These are phyloP conservation scores for Drosophila buzzatii DNA, from an alignment of 2,888 invertebrate genomes.

Conservation along the genomic window DNA sequence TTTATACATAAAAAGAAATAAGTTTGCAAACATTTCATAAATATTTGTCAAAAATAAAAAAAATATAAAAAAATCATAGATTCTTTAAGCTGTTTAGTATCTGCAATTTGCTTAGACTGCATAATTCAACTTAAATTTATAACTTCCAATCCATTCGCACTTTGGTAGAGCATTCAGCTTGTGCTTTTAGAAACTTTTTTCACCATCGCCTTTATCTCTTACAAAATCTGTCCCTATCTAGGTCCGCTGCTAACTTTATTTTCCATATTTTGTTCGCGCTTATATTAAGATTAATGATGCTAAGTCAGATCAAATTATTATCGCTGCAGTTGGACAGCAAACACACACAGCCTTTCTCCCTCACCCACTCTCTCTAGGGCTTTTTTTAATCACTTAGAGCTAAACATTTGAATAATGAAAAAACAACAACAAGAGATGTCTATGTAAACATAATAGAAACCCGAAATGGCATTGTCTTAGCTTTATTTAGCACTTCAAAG, in stretches of 20 bases:
- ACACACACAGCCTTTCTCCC: background rate
- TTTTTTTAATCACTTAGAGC: slow-evolving; percentile 67
- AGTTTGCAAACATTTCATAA: no score
- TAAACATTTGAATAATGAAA: slow-evolving; percentile 72
- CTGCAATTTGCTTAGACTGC: background rate
- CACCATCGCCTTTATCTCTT: slow-evolving; percentile 14
- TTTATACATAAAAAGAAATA: no score
- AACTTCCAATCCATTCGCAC: background rate
- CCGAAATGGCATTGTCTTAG: slow-evolving; percentile 34
- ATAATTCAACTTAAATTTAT: background rate
- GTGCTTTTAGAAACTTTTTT: background rate
- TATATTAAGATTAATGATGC: slow-evolving; percentile 83
- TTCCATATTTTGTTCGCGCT: slow-evolving; percentile 64
- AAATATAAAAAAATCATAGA: no score
- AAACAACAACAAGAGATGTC: slow-evolving; percentile 29
- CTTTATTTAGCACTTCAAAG: slow-evolving; percentile 59
- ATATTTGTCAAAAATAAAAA: no score
- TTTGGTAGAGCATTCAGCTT: slow-evolving; percentile 9
- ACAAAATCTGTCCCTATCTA: slow-evolving; percentile 46
- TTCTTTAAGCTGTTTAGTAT: background rate
- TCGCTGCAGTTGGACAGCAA: slow-evolving; percentile 46
- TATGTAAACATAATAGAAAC: slow-evolving; percentile 27
- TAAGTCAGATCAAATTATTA: slow-evolving; percentile 61
- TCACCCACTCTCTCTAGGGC: background rate
- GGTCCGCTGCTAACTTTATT: slow-evolving; percentile 41